These are phyloP conservation scores for Lycocerus yunnanus DNA, from an alignment of 2,888 invertebrate genomes.

Conservation along the genomic window DNA sequence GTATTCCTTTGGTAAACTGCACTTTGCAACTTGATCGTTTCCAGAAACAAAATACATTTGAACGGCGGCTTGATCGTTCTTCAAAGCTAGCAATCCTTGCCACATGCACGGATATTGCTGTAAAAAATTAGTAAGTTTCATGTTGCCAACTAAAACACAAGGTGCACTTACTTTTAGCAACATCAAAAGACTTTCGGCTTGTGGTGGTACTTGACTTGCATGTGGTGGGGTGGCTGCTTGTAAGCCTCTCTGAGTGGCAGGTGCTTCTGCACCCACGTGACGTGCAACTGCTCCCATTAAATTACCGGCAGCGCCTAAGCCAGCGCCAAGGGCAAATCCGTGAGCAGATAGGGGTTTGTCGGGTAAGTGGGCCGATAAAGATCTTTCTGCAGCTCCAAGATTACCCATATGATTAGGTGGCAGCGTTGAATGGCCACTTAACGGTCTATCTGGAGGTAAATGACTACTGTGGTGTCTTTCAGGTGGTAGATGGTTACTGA, in stretches of 20 bases:
- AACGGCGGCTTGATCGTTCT: constrained; percentile 95
- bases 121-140: constrained; percentile 41
- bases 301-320: constrained; percentile 54
- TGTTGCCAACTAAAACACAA: neutral
- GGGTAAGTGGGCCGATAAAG: constrained; percentile 33
- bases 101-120: constrained; percentile 96
- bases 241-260: constrained; percentile 59
- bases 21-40: constrained; percentile 85
- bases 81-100: constrained; percentile 93
- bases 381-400: constrained; percentile 44
- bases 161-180: constrained; percentile 65
- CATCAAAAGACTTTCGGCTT: constrained; percentile 81
- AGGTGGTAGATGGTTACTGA: constrained; percentile 42
- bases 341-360: constrained; percentile 46
- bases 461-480: constrained; percentile 46
- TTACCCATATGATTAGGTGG: constrained; percentile 45
- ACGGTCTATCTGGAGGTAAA: constrained; percentile 44
- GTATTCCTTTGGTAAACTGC: constrained; percentile 84
- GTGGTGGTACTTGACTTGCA: constrained; percentile 79
- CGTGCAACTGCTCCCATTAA: constrained; percentile 53
- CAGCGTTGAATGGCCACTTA: constrained; percentile 47
- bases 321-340: constrained; percentile 52
- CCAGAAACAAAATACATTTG: constrained; percentile 99
- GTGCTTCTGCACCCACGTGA: constrained; percentile 58
- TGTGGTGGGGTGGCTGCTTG: constrained; percentile 69